Evolutionary conservation across 2,113 vertebrate species (phyloP), one percentile per base, ranked within the genome.

Genomic region (Zapornia atra): DNA sequence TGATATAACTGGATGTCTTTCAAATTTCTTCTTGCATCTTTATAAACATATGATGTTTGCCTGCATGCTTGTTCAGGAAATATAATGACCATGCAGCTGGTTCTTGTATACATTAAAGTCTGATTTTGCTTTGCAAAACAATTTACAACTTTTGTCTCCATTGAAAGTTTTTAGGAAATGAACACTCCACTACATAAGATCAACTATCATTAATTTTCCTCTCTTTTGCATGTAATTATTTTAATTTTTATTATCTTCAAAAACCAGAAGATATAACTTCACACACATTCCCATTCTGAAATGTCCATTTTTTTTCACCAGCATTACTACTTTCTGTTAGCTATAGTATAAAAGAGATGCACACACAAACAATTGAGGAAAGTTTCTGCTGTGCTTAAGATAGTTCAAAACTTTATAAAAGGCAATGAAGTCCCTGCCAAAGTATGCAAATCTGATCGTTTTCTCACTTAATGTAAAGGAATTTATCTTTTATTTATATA

Each of bases 181-280:
- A 79, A 56, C 40, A 59, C 56, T 92, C 34, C 25, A 57, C 78
- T 94, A 57, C 87, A 94, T 71, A 94, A 86, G 85, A 92, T 79
- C 86, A 69, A 73, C 77, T 85, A 60, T 56, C 88, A 86, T 65
- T 93, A 86, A 90, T n/a, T 70, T 77, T 87, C 79, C 81, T 96
- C 93, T 57, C 57, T 88, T 94, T 86, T 94, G 68, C 82, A 91
- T 96, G 86, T 95, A 61, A 83, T 92, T 96, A 40, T 94, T 98
- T 96, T 81, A 93, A 68, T 89, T 97, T 94, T 91, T 90, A 93
- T 90, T 97, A 93, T 94, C 93, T 97, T 97, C 93, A 97, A 95
- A 96, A 89, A 90, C 0, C 82, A 97, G 96, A 97, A 89, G 82
- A 97, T 86, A 40, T 31, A 77, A n/a, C 65, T 61, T 96, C 79